Base-by-base conservation (phyloP, 2,888 invertebrate genomes). In the Rhingia campestris region DNA sequence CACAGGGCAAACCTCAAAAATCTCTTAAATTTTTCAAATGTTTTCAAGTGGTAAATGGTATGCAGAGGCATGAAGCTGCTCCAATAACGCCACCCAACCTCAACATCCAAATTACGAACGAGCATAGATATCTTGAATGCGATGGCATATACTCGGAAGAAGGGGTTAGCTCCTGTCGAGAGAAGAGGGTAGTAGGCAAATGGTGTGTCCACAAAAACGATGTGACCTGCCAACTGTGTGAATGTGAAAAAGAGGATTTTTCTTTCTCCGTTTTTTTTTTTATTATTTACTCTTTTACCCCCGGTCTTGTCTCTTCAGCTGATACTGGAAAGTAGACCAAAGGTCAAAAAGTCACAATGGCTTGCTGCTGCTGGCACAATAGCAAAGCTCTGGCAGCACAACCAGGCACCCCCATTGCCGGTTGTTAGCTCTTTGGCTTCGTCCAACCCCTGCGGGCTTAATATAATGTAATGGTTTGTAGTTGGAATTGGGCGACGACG, bases 1-100 rank as follows among this genome's bases (percentile, higher is more conserved):
- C 72, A 85, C 59, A 76, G 43, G 66, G 67, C 70, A 72, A 85
- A 85, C 85, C 85, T 72, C 85, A 85, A 72, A 81, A 85, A 85
- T 81, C 85, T 81, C 75, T 85, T 85, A 81, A 85, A 85, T 76
- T 81, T 85, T 85, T 85, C 81, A 80, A 85, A 85, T 76, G 81
- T 76, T 85, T 81, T 81, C 75, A 80, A 84, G 84, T 84, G 84
- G 74, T 84, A 84, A 84, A 84, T 70, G 80, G 74, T 66, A 80
- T 84, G 80, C 84, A 73, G 79, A 82, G 82, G 79, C 82, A 82
- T 82, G 82, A 73, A 84, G 80, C 80, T 56, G 69, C 73, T 70
- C 45, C 70, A 66, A 72, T 73, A 77, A 61, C 72, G 66, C 77
- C 66, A 73, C 49, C 80, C 84, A 74, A 74, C 80, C 79, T 70